Evolutionary conservation across 2,797 vertebrate genomes (phyloP), one percentile per base, ranked within the genome.

Genomic region (Gallirallus australis): DNA sequence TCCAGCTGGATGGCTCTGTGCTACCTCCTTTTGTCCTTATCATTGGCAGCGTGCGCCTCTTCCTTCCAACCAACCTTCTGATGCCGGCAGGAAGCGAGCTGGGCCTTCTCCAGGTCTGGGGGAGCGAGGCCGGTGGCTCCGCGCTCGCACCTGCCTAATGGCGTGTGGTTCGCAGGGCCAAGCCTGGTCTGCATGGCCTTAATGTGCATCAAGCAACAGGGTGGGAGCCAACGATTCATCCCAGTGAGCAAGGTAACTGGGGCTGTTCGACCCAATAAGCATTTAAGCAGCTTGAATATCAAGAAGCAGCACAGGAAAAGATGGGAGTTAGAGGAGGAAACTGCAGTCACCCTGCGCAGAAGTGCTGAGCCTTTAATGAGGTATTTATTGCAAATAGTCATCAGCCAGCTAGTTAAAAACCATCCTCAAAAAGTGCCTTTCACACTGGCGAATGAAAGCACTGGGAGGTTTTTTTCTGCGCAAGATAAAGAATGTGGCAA

Each of bases 91-190:
- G 64, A 81, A 81, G 65, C 31, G 71, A 64, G 25, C 53, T 96
- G 93, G 89, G 60, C 39, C 25, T 82, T 85, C 68, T 93, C 75
- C 92, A 93, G 56, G 53, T 27, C 68, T 53, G 12, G 24, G 21
- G 33, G 63, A 66, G 48, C 0, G 0, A 37, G 45, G 68, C 47
- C 37, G 50, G 53, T 89, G 56, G 37, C 52, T 93, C 77, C 77
- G 80, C 25, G 53, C 57, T 69, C 15, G 4, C 91, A 89, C 88
- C 95, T 96, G 95, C 91, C 90, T 93, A 89, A 89, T 93, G 70
- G 31, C 57, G 39, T 76, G 66, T 31, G 27, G 21, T 70, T 82
- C 1, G 0, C 73, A 79, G 75, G 66, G 48, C 86, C 77, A 87
- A 92, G 72, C 78, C 63, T 61, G 66, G 27, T 45, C 54, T 40